phyloP scores from a whole-genome alignment of 2,888 invertebrate species.

The Opisthograptis luteolata region DNA sequence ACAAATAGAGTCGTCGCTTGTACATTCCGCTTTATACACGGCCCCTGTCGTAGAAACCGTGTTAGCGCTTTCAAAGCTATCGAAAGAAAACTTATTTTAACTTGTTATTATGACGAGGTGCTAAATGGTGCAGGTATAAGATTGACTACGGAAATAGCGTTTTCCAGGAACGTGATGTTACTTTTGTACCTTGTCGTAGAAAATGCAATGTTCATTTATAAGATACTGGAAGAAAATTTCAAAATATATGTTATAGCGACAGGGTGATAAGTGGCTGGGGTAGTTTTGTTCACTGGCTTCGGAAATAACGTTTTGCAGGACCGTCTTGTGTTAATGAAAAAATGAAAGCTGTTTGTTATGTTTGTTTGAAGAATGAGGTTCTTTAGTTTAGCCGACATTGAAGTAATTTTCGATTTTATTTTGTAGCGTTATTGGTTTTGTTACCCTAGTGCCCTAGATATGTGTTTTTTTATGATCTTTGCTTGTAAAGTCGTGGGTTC shows the following conservation, averaged over 20 bases:
- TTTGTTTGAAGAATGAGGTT: conserved; percentile 11
- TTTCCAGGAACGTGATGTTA: neutral
- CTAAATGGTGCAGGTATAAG: neutral
- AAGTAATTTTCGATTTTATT: neutral
- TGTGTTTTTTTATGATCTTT: no score
- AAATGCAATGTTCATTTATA: neutral
- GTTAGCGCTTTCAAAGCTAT: neutral
- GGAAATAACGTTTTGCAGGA: conserved; percentile 16
- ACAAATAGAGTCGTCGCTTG: conserved; percentile 50
- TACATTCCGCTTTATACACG: conserved; percentile 41
- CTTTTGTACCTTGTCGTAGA: neutral
- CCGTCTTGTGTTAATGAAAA: conserved; percentile 5
- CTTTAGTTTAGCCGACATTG: neutral
- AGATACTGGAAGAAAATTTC: neutral
- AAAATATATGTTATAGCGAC: conserved; percentile 1
- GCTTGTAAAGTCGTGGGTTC: no score
- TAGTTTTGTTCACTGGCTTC: neutral
- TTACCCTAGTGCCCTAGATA: no score
- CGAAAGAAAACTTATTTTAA: neutral
- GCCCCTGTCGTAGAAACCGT: neutral
- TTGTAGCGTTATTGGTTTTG: neutral
- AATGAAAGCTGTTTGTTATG: conserved; percentile 4
- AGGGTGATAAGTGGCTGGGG: neutral
- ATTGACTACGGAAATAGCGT: neutral
- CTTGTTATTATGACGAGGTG: neutral